Conservation (phyloP, 2,113 vertebrate genomes). For the Gambusia affinis region DNA sequence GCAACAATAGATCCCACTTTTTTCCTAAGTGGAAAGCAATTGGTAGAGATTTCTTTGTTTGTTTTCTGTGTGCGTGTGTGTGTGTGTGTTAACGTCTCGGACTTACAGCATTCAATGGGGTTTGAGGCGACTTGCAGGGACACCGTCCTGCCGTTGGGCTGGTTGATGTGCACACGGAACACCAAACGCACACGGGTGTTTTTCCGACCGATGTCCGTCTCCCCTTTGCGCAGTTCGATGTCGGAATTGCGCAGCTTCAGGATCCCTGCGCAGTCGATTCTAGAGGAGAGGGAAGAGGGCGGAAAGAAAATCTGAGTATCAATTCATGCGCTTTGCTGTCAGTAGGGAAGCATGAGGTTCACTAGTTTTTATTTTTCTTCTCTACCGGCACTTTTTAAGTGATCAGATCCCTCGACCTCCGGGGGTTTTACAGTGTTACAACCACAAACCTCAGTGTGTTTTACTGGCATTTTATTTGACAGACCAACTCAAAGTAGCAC, state of each 20-base stretch:
- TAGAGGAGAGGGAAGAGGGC: slow-evolving; percentile 52
- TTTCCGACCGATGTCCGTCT: slow-evolving; percentile 95
- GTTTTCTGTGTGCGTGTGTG: slow-evolving; percentile 7
- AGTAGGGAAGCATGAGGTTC: neutral
- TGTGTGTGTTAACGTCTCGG: slow-evolving; percentile 4
- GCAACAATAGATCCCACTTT: slow-evolving; percentile 60
- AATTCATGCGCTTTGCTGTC: neutral
- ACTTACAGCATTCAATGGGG: slow-evolving; percentile 97
- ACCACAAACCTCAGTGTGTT: neutral
- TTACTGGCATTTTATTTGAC: neutral
- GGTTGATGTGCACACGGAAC: slow-evolving; percentile 92
- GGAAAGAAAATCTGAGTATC: neutral
- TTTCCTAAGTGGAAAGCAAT: slow-evolving; percentile 19
- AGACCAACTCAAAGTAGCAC: no score
- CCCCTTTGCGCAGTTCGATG: slow-evolving; percentile 94
- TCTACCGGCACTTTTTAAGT: no score
- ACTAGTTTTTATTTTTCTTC: neutral
- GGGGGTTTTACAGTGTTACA: neutral
- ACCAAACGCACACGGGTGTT: slow-evolving; percentile 93
- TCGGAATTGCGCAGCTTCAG: slow-evolving; percentile 94
- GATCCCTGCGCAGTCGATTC: slow-evolving; percentile 95
- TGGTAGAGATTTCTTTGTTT: slow-evolving; percentile 18
- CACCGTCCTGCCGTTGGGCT: slow-evolving; percentile 88
- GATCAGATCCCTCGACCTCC: neutral
- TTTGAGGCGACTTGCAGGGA: slow-evolving; percentile 92